Base-by-base conservation (phyloP, 2,797 vertebrate species). In the Acestrorhynchus altus region DNA sequence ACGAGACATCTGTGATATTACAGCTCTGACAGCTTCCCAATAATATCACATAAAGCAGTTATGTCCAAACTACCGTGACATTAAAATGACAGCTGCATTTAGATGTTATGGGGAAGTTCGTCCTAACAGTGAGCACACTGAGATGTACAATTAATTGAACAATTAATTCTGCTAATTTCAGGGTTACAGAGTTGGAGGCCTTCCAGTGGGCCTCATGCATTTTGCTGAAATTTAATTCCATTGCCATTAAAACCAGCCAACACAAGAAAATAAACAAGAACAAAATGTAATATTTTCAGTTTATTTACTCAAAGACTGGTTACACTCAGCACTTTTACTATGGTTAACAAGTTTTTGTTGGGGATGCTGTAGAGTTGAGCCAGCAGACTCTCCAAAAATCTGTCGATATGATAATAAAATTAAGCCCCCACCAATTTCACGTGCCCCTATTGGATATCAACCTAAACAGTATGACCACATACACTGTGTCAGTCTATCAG, bases 61-160 rank as follows among this genome's bases (percentile, higher is more conserved):
- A 85, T 80, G 75, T 85, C 51, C 52, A n/a, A 73, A 83, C 84
- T 79, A 76, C 73, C 74, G 74, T 74, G 74, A 56, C 81, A 88
- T 90, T 89, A 89, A 91, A 86, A 84, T 87, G 87, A 91, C 87
- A 90, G 89, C 89, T 88, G 90, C 81, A 81, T 89, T 90, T 88
- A 80, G 87, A 85, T 76, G 81, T 87, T 84, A 59, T 68, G 79
- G 72, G 77, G 85, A 6, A 6, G 81, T 71, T 65, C 84, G 82
- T 72, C 74, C 78, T 90, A 81, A 90, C 71, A 0, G 68, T 84
- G 22, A 79, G 84, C 67, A 83, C 79, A 78, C 76, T 61, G 83
- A 85, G 76, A 85, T 61, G 72, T 79, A 68, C 76, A 51, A 71
- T 81, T 78, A 35, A 35, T 35, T 2, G 31, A 35, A 35, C 31